Conservation (phyloP, 2,113 vertebrate genomes). For the Budorcas taxicolor region DNA sequence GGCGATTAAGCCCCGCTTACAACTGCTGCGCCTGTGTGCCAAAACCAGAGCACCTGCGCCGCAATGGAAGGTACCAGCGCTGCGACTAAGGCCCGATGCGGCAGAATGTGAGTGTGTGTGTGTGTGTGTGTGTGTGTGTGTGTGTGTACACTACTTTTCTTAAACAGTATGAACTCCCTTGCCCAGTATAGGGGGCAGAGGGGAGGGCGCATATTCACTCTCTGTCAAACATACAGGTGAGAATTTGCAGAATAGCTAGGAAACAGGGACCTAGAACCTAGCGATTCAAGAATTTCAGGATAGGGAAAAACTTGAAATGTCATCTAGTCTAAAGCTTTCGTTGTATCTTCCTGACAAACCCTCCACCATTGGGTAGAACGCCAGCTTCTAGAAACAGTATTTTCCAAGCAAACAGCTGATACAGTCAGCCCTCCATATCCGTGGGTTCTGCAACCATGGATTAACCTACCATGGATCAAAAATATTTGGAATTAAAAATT, state of each 20-base stretch:
- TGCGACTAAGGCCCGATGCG: not conserved
- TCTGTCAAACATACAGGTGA: not conserved
- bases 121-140: too few species aligned
- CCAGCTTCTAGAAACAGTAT: not conserved
- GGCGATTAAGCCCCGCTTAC: rapidly evolving
- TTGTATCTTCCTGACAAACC: not conserved
- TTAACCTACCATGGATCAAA: not conserved
- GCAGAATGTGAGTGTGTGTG: not conserved
- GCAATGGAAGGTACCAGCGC: rapidly evolving
- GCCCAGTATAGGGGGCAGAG: not conserved
- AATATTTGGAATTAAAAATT: not conserved
- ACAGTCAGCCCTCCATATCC: not conserved
- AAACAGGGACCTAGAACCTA: not conserved
- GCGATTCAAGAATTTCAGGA: not conserved
- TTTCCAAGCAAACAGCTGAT: not conserved
- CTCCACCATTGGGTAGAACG: not conserved
- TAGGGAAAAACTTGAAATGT: not conserved
- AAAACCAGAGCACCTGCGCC: not conserved
- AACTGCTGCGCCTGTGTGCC: not conserved
- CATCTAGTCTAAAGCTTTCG: not conserved
- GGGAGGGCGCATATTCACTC: not conserved
- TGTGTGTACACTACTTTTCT: not conserved
- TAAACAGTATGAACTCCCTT: not conserved
- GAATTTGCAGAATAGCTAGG: not conserved
- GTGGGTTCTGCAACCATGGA: not conserved